Evolutionary conservation across 2,888 invertebrate species (phyloP).

Genomic region (Cheilosia variabilis): DNA sequence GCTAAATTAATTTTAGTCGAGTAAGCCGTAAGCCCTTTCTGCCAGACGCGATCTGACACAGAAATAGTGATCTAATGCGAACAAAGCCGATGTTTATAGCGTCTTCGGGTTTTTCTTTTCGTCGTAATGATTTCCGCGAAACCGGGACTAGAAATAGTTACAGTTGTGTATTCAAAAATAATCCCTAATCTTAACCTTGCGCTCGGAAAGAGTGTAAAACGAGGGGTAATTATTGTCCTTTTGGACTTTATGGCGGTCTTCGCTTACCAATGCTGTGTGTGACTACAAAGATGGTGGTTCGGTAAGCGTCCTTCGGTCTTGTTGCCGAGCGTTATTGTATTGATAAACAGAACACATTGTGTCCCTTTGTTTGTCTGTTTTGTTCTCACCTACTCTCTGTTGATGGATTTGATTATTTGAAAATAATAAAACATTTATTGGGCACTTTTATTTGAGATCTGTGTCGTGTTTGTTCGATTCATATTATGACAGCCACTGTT

Average conservation of each 20-base stretch:
- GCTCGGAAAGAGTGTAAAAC: background rate
- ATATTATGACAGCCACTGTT: conserved; percentile 42
- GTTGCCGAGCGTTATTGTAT: conserved; percentile 46
- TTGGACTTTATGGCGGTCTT: conserved; percentile 37
- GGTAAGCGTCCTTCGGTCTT: conserved; percentile 36
- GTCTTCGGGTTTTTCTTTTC: conserved; percentile 25
- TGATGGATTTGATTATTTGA: conserved; percentile 59
- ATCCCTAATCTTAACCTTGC: conserved; percentile 19
- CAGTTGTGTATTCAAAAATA: background rate
- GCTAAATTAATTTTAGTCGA: background rate
- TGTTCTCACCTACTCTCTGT: conserved; percentile 40
- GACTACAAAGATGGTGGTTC: conserved; percentile 29
- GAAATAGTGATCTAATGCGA: conserved; percentile 16
- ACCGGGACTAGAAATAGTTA: conserved; percentile 17
- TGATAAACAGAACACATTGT: conserved; percentile 61
- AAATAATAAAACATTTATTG: conserved; percentile 49
- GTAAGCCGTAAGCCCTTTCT: background rate
- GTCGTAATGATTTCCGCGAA: conserved; percentile 52
- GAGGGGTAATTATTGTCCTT: conserved; percentile 50
- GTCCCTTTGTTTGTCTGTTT: conserved; percentile 50
- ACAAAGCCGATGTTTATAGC: background rate
- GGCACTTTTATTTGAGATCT: conserved; percentile 9
- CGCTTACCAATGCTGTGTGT: conserved; percentile 34
- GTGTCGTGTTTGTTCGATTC: conserved; percentile 27
- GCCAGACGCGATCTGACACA: background rate